phyloP scores from a whole-genome alignment of 2,113 vertebrate genomes.

The Benitochromis conjunctus region DNA sequence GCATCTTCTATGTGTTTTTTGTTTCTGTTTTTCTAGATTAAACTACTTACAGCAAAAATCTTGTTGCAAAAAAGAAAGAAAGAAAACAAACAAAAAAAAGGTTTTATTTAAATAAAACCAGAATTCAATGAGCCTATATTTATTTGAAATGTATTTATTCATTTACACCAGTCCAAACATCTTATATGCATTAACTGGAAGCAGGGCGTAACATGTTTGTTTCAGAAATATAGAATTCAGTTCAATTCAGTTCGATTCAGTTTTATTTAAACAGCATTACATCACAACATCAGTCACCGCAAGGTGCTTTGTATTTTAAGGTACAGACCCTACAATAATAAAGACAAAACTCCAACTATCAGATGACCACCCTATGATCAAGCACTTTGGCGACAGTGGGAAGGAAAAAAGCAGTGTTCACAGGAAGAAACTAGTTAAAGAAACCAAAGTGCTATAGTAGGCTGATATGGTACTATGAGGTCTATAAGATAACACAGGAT shows the following conservation, averaged over 20 bases:
- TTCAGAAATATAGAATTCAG: neutral
- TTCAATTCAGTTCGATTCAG: neutral
- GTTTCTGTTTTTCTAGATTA: neutral
- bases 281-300: neutral
- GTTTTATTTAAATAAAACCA: neutral
- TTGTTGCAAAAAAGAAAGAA: neutral
- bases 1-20: neutral
- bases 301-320: neutral
- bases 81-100: neutral
- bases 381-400: neutral
- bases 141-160: neutral
- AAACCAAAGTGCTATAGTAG: neutral
- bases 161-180: neutral
- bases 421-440: neutral
- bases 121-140: neutral
- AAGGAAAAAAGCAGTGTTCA: neutral
- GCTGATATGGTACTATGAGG: neutral
- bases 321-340: neutral
- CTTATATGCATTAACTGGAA: neutral
- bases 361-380: neutral
- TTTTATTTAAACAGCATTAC: neutral
- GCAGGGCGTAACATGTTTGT: neutral
- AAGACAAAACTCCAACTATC: neutral
- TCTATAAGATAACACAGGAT: neutral
- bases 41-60: neutral